These are phyloP conservation scores for Neoniphon sammara DNA, from an alignment of 2,797 vertebrate genomes.

Conservation along the genomic window DNA sequence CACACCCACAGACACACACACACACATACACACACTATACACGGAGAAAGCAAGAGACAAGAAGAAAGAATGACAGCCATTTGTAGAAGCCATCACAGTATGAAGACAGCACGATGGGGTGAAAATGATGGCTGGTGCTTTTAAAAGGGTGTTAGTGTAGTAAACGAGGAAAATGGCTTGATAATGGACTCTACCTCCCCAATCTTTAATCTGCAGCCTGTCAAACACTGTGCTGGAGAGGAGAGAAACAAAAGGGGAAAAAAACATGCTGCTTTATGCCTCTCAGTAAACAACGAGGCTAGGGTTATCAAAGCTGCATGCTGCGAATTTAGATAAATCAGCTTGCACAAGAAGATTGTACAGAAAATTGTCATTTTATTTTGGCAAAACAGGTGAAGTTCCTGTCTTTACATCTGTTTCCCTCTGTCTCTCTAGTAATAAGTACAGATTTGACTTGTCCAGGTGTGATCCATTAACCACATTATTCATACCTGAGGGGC, in stretches of 20 bases:
- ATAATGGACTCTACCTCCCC: slow-evolving; percentile 57
- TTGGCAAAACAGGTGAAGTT: not conserved
- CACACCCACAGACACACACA: slow-evolving; percentile 4
- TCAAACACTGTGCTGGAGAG: slow-evolving; percentile 32
- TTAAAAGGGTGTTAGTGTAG: slow-evolving; percentile 61
- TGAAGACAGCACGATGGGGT: slow-evolving; percentile 39
- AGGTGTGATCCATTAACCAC: slow-evolving; percentile 51
- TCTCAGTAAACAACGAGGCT: slow-evolving; percentile 44
- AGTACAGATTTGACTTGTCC: slow-evolving; percentile 31
- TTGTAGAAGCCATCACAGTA: slow-evolving; percentile 19
- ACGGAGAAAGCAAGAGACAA: not conserved
- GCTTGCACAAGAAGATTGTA: slow-evolving; percentile 29
- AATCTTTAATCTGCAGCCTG: slow-evolving; percentile 54
- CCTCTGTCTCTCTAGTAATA: not conserved
- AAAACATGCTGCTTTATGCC: slow-evolving; percentile 25
- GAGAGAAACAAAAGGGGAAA: not conserved
- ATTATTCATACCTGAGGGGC: slow-evolving; percentile 39
- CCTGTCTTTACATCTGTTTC: not conserved
- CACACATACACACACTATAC: slow-evolving; percentile 3
- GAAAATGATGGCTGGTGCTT: slow-evolving; percentile 55
- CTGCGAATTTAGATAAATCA: slow-evolving; percentile 46
- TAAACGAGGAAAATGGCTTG: slow-evolving; percentile 49
- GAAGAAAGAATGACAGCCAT: slow-evolving; percentile 29
- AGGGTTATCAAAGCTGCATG: slow-evolving; percentile 37
- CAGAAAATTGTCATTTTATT: slow-evolving; percentile 15